Conservation (phyloP, 2,797 vertebrate genomes). For the Oceanodroma leucorhoa region DNA sequence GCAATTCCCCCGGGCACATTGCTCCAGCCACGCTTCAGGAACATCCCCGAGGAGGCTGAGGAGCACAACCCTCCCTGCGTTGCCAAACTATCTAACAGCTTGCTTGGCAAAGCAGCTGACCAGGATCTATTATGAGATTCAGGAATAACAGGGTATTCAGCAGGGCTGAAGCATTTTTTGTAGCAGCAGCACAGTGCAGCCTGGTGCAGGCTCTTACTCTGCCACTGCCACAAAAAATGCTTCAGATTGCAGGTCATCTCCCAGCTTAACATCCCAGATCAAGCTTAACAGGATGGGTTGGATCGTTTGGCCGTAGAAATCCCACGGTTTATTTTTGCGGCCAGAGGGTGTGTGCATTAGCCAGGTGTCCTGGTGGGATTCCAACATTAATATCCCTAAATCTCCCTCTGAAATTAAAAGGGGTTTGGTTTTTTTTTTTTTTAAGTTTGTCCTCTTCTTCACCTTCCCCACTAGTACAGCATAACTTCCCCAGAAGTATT, state of each 20-base stretch:
- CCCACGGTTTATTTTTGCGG: not conserved
- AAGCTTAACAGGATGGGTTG: not conserved
- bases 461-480: not conserved
- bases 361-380: conserved; percentile 35
- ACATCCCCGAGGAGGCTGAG: not conserved
- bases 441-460: not conserved
- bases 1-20: not conserved
- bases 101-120: not conserved
- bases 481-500: not conserved
- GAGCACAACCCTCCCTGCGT: not conserved
- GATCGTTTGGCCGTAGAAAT: not conserved
- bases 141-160: not conserved
- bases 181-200: too few species aligned
- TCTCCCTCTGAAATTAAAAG: not conserved
- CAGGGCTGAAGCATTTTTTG: not conserved
- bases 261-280: fast-evolving
- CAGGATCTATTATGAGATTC: not conserved
- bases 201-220: not conserved
- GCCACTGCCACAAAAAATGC: too few species aligned
- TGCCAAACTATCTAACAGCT: not conserved
- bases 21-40: not conserved
- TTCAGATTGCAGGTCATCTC: not conserved
- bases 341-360: not conserved
- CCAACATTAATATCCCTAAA: not conserved
- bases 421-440: not conserved